These are phyloP conservation scores for Ophraella communa DNA, from an alignment of 2,888 invertebrate genomes.

Conservation along the genomic window DNA sequence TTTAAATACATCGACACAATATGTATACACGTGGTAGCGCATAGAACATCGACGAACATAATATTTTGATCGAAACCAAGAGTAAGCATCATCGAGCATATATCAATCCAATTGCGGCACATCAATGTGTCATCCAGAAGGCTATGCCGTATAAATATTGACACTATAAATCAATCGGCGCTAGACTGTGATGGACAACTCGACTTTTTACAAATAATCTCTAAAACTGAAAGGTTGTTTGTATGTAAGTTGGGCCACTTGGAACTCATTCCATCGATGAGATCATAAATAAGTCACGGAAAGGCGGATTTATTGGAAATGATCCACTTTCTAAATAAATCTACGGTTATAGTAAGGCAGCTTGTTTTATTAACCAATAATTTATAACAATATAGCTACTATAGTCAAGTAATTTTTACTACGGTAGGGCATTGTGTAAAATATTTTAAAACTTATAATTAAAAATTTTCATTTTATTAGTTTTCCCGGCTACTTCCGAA, in stretches of 20 bases:
- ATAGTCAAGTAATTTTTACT: too few relatives aligned
- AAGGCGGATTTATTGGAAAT: constrained; percentile 48
- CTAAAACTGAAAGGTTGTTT: constrained; percentile 35
- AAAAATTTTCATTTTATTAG: too few relatives aligned
- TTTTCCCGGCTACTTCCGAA: too few relatives aligned
- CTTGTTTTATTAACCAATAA: neutral
- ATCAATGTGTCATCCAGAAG: constrained; percentile 55
- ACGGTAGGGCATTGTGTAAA: too few relatives aligned
- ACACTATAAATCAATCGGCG: constrained; percentile 58
- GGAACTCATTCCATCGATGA: constrained; percentile 48
- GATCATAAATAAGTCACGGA: constrained; percentile 49
- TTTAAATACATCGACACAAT: constrained; percentile 9
- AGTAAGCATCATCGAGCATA: constrained; percentile 30
- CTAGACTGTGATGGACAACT: constrained; percentile 49
- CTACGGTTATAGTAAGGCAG: constrained; percentile 22
- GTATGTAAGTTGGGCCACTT: constrained; percentile 38
- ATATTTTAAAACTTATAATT: too few relatives aligned
- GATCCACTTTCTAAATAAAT: constrained; percentile 51
- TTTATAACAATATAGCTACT: too few relatives aligned
- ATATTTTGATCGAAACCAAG: constrained; percentile 26
- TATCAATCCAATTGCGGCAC: constrained; percentile 48
- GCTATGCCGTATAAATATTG: constrained; percentile 57
- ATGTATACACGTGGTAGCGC: constrained; percentile 4
- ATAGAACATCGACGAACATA: constrained; percentile 8
- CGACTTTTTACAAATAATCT: constrained; percentile 50